Percentiles rank a stretch among this genome's conserved stretches.
phyloP scores from a whole-genome alignment of 2,113 vertebrate genomes.

The Otolemur garnettii region DNA sequence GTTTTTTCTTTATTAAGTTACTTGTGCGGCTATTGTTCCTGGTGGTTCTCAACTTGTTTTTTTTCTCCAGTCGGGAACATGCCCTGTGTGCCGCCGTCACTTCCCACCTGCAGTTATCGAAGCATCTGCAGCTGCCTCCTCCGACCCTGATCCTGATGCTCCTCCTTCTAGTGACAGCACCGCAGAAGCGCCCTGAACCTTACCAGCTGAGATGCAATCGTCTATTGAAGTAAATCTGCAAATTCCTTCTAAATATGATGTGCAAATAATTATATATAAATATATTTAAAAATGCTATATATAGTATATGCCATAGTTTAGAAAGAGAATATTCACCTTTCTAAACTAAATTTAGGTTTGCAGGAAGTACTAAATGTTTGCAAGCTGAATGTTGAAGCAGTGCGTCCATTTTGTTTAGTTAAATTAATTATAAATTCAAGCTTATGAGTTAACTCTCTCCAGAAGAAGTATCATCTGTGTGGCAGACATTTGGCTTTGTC shows the following conservation, averaged over 20 bases:
- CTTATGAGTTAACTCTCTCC: slow-evolving; percentile 63
- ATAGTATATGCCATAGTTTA: slow-evolving; percentile 81
- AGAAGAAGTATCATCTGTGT: slow-evolving; percentile 69
- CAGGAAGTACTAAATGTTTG: slow-evolving; percentile 76
- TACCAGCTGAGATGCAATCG: slow-evolving; percentile 55
- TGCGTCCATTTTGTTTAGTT: slow-evolving; percentile 73
- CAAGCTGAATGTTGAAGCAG: slow-evolving; percentile 73
- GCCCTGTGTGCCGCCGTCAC: slow-evolving; percentile 91
- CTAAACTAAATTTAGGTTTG: slow-evolving; percentile 80
- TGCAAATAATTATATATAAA: slow-evolving; percentile 81
- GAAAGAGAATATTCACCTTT: slow-evolving; percentile 80
- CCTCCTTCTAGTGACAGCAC: slow-evolving; percentile 76
- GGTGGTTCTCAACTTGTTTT: slow-evolving; percentile 42
- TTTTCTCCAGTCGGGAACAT: slow-evolving; percentile 90
- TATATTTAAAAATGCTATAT: slow-evolving; percentile 81
- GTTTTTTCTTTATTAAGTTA: slow-evolving; percentile 13
- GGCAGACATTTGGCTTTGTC: slow-evolving; percentile 69
- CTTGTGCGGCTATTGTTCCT: background rate
- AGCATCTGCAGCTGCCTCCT: slow-evolving; percentile 66
- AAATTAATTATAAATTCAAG: slow-evolving; percentile 71
- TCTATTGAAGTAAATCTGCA: slow-evolving; percentile 78
- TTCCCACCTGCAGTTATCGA: slow-evolving; percentile 85
- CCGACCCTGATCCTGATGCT: slow-evolving; percentile 80
- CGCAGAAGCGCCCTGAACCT: slow-evolving; percentile 82
- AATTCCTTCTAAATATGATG: slow-evolving; percentile 72